phyloP scores from a whole-genome alignment of 2,888 invertebrate genomes.

The Patella pellucida region DNA sequence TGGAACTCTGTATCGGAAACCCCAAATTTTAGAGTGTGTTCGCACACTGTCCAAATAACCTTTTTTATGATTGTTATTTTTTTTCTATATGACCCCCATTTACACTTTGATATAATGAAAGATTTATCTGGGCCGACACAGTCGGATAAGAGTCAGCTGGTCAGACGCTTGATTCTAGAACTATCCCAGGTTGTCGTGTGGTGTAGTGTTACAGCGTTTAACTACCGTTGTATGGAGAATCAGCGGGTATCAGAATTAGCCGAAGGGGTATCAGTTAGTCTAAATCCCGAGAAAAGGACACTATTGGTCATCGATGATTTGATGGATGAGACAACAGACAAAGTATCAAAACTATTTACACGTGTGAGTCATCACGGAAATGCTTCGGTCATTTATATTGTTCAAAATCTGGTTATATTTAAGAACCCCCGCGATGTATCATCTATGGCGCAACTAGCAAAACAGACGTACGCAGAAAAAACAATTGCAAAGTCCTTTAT shows the following conservation, averaged over 20 bases:
- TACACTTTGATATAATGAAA: too few species aligned
- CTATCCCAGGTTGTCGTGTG: background rate
- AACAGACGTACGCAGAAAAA: too few species aligned
- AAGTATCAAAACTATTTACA: slow-evolving; percentile 19
- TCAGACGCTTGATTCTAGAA: background rate
- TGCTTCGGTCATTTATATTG: background rate
- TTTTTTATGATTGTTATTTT: too few species aligned
- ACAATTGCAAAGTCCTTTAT: too few species aligned
- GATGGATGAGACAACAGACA: slow-evolving; percentile 12
- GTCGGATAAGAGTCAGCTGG: background rate
- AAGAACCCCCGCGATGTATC: too few species aligned
- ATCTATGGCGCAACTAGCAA: too few species aligned
- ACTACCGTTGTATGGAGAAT: background rate
- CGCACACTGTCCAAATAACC: too few species aligned
- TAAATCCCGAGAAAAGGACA: background rate
- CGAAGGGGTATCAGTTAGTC: slow-evolving; percentile 3
- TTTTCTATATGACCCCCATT: too few species aligned
- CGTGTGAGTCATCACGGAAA: slow-evolving; percentile 19
- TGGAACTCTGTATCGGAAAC: too few species aligned
- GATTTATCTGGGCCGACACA: background rate
- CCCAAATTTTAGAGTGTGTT: too few species aligned
- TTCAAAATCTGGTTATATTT: slow-evolving; percentile 22
- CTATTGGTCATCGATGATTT: slow-evolving; percentile 17
- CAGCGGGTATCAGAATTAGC: background rate
- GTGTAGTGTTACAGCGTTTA: slow-evolving; percentile 16